Evolutionary conservation across 2,113 vertebrate species (phyloP), one percentile per base, ranked within the genome.

Genomic region (Lophotis ruficrista): DNA sequence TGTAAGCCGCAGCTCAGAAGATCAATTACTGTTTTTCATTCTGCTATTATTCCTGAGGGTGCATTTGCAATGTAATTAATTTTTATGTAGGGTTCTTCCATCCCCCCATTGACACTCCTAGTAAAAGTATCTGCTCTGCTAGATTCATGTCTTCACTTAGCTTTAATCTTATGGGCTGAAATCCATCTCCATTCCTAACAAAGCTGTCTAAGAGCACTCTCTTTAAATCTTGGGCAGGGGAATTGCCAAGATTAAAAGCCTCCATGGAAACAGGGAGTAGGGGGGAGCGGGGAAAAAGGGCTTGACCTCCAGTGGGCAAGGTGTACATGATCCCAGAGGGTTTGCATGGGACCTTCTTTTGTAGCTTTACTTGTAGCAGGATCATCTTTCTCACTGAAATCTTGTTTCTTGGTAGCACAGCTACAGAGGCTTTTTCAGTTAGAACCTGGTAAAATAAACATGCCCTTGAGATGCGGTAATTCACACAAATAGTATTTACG

Each of bases 61-160:
- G 73, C 51, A 57, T 69, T 91, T 89, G 78, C 90, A 84, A 47
- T 96, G 81, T 91, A 95, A 96, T 96, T 96, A 95, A 91, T 97
- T 95, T 97, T 96, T 92, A 62, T 90, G 53, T 77, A 85, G 71
- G 35, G 58, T 79, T 89, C 66, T 90, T 95, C 69, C 84, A 54
- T 87, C 25, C 86, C 60, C 60, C 51, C 51, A 56, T 75, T 4
- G 77, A 79, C 70, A 51, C 65, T 31, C 37, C 57, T 85, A 76
- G 83, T 65, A 57, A 73, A 94, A 94, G 28, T 88, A 77, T 68
- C 79, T 65, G 30, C 61, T 92, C 57, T 2, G 6, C 47, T 70
- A 91, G 92, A 95, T 91, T 85, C 85, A 93, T 85, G 60, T 81
- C 78, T 93, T 77, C 62, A 48, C 58, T 87, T 87, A 79, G 57